Percentiles rank a stretch among this genome's conserved stretches.
These are phyloP conservation scores for Osmoderma eremita DNA, from an alignment of 2,888 invertebrate genomes.

Conservation along the genomic window DNA sequence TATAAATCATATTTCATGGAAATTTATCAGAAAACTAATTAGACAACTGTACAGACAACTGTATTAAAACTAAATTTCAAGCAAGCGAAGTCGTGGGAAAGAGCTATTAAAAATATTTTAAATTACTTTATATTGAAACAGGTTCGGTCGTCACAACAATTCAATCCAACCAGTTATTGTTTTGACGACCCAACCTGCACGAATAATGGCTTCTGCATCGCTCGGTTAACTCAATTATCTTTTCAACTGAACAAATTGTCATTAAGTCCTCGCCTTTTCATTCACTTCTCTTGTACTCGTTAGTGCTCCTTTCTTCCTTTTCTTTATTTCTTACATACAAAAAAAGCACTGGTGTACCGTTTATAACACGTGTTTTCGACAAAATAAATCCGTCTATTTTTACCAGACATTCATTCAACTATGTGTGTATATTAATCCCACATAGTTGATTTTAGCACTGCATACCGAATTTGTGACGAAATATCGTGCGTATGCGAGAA, in stretches of 20 bases:
- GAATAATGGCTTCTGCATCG: neutral
- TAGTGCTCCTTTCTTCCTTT: constrained; percentile 10
- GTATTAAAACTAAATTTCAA: too few species aligned
- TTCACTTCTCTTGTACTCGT: constrained; percentile 18
- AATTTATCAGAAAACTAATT: too few species aligned
- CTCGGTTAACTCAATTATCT: constrained; percentile 11
- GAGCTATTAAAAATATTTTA: too few species aligned
- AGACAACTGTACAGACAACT: too few species aligned
- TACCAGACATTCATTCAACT: neutral
- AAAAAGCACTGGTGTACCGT: constrained; percentile 15
- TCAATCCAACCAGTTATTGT: neutral
- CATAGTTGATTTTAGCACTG: too few species aligned
- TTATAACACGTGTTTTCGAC: constrained; percentile 31
- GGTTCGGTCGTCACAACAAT: neutral
- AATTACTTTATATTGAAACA: neutral
- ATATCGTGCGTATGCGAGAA: neutral
- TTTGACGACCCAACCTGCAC: neutral
- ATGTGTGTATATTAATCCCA: neutral
- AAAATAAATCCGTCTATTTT: constrained; percentile 37
- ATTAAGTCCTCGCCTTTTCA: constrained; percentile 22
- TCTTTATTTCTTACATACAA: constrained; percentile 13
- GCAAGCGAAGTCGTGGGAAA: too few species aligned
- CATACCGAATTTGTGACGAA: neutral
- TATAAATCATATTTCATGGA: too few species aligned
- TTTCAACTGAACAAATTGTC: constrained; percentile 37